Percentiles rank a stretch among this genome's conserved stretches.
Evolutionary conservation across 2,797 vertebrate species (phyloP).

Genomic region (Champsocephalus gunnari): DNA sequence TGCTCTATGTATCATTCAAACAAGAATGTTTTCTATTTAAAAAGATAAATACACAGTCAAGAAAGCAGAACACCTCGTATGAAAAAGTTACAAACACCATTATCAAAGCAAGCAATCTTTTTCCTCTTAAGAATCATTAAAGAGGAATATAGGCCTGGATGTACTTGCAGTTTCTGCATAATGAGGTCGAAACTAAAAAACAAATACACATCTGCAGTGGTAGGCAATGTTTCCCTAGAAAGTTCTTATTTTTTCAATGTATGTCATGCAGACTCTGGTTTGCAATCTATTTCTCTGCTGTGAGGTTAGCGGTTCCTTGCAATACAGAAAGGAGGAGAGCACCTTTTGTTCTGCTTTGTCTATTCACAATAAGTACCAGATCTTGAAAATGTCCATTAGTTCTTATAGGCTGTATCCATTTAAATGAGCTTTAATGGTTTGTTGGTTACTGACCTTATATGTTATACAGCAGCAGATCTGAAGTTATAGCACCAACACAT

Average conservation of each 20-base stretch:
- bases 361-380: not conserved
- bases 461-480: not conserved
- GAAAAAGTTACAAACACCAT: slow-evolving; percentile 38
- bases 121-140: slow-evolving; percentile 34
- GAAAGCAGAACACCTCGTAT: slow-evolving; percentile 25
- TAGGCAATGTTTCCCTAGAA: slow-evolving; percentile 19
- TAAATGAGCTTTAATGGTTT: slow-evolving; percentile 17
- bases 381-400: slow-evolving; percentile 2
- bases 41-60: slow-evolving; percentile 9
- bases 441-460: slow-evolving; percentile 17
- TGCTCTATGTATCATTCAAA: slow-evolving; percentile 8
- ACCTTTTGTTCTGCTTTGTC: not conserved
- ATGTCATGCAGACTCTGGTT: slow-evolving; percentile 16
- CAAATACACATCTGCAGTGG: slow-evolving; percentile 31
- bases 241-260: slow-evolving; percentile 32
- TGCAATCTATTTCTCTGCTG: slow-evolving; percentile 27
- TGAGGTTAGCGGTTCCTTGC: slow-evolving; percentile 18
- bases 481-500: slow-evolving; percentile 13
- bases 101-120: slow-evolving; percentile 42
- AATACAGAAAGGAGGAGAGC: not conserved
- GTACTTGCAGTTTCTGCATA: slow-evolving; percentile 47
- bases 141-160: slow-evolving; percentile 33
- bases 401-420: slow-evolving; percentile 1
- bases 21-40: slow-evolving; percentile 19
- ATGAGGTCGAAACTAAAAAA: slow-evolving; percentile 53